These are phyloP conservation scores for Albula glossodonta DNA, from an alignment of 2,113 vertebrate genomes.

Conservation along the genomic window DNA sequence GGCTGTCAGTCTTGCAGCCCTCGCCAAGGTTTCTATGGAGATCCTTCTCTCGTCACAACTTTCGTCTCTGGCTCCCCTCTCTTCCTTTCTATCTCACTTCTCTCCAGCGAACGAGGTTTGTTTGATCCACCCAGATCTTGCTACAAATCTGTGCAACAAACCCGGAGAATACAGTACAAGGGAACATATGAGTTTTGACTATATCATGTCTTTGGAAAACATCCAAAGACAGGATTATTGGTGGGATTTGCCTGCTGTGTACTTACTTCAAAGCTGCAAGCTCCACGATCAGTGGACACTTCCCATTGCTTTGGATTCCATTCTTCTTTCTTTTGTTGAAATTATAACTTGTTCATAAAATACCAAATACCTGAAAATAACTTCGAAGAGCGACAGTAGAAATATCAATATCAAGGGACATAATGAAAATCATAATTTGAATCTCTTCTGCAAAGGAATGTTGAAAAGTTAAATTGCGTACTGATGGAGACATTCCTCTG, in stretches of 20 bases:
- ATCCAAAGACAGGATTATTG: too few species aligned
- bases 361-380: neutral
- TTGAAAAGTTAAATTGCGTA: neutral
- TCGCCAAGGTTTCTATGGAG: too few species aligned
- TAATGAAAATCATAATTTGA: conserved; percentile 25
- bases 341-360: neutral
- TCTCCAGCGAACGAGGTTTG: neutral
- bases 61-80: neutral
- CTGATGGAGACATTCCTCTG: conserved; percentile 12
- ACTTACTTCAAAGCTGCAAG: too few species aligned
- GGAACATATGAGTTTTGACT: too few species aligned
- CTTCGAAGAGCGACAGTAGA: neutral
- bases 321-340: neutral
- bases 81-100: neutral
- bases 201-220: too few species aligned
- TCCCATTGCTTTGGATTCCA: too few species aligned
- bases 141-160: too few species aligned
- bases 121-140: neutral
- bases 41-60: neutral
- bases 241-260: too few species aligned
- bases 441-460: neutral
- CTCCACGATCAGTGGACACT: too few species aligned
- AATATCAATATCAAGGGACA: conserved; percentile 22
- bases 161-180: too few species aligned
- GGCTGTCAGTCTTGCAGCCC: neutral